Base-by-base conservation (phyloP, 1,140 invertebrate genomes). In the Caligus rogercresseyi region DNA sequence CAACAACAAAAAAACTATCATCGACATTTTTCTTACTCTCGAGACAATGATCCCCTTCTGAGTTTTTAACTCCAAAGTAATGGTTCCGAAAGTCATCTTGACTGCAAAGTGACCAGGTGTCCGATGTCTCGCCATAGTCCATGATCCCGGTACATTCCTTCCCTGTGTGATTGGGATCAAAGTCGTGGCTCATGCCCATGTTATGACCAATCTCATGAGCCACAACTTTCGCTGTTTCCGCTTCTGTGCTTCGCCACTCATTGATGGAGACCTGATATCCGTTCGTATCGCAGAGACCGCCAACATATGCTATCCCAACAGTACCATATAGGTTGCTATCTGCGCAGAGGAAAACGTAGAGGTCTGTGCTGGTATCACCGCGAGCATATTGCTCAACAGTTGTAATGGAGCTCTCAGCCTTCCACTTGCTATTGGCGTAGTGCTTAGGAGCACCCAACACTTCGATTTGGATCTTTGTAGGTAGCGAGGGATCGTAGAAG, bases 201-300 rank as follows among this genome's bases (percentile, higher is more conserved):
- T 67, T 26, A 21, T 64, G 56, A n/a, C 20, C 11, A 19, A 26
- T 21, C 24, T 68, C 24, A 20, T 54, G 16, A 21, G 23, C 15
- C 19, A 61, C n/a, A 1, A 23, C 31, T n/a, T n/a, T 53, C 1
- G 52, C 52, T 19, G 52, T 19, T 53, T 16, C 52, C 2, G 52
- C 52, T 53, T 19, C 21, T 7, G 52, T 53, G 4, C 21, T 53
- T 7, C 52, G 52, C 52, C 52, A 53, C 21, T 53, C 52, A 53
- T 53, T 53, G 18, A 53, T 53, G 11, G 52, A 53, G 16, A 53
- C 18, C 11, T 53, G 52, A 53, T 19, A 20, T 2, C 52, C 52
- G 11, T 20, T 53, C 16, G 4, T 53, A 20, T 16, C 18, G 21
- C 52, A 53, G 18, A 53, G 18, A 4, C 52, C 52, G 18, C 52